Evolutionary conservation across 2,113 vertebrate genomes (phyloP).

Genomic region (Rutilus rutilus): DNA sequence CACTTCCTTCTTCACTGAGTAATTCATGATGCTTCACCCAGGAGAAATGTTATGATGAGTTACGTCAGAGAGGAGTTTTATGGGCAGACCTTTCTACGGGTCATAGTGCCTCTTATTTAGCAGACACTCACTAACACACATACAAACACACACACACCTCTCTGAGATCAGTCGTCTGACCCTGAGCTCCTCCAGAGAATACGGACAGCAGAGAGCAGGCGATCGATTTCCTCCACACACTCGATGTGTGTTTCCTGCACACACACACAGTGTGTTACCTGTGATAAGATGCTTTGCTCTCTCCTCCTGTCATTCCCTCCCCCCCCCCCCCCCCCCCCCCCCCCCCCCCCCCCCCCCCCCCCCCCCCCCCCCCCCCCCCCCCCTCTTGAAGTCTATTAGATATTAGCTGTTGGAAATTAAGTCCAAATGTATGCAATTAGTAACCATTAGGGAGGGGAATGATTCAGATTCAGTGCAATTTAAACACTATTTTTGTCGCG

Average conservation of each 20-base stretch:
- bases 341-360: too few species aligned
- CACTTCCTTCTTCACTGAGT: slow-evolving; percentile 38
- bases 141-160: background rate
- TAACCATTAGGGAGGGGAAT: background rate
- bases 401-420: background rate
- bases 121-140: background rate
- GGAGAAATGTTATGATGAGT: slow-evolving; percentile 57
- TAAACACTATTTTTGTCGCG: background rate
- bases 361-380: too few species aligned
- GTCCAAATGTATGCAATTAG: background rate
- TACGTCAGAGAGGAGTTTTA: slow-evolving; percentile 59
- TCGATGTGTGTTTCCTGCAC: too few species aligned
- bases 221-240: slow-evolving; percentile 46
- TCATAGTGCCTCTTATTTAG: slow-evolving; percentile 39
- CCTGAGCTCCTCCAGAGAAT: slow-evolving; percentile 28
- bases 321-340: too few species aligned
- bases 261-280: slow-evolving; percentile 33
- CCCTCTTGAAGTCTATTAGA: background rate
- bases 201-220: background rate
- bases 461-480: background rate
- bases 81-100: slow-evolving; percentile 48
- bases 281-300: slow-evolving; percentile 37
- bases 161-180: background rate
- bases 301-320: background rate
- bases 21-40: slow-evolving; percentile 61